A percentile compares a stretch with the other conserved stretches of the same genome.
Evolutionary conservation across 1,140 invertebrate genomes (phyloP).

Genomic region (Anoplophora glabripennis): DNA sequence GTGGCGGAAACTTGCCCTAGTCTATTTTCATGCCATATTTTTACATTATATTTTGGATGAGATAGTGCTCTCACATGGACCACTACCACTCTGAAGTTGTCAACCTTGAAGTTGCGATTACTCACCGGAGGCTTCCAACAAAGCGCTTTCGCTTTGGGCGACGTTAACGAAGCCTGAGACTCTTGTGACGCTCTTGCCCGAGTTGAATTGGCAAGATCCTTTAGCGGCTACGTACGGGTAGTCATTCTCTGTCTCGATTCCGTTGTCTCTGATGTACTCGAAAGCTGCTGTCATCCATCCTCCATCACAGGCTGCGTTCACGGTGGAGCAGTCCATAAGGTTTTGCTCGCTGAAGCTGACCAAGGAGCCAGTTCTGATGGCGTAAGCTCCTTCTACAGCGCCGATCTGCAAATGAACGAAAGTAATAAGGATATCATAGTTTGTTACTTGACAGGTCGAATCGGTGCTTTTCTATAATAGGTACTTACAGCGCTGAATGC

Average conservation of each 20-base stretch:
- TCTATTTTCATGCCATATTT: too few relatives aligned
- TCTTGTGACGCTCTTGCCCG: constrained; percentile 68
- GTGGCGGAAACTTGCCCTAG: too few relatives aligned
- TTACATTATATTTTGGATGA: too few relatives aligned
- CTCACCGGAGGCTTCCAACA: constrained; percentile 73
- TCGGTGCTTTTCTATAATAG: not conserved
- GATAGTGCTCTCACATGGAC: too few relatives aligned
- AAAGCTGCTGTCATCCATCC: constrained; percentile 92
- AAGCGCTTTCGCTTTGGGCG: constrained; percentile 66
- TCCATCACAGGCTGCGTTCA: constrained; percentile 65
- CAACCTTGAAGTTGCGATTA: not conserved
- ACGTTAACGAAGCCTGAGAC: constrained; percentile 81
- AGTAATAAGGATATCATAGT: too few relatives aligned
- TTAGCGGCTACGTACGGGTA: constrained; percentile 83
- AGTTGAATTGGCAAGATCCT: constrained; percentile 61
- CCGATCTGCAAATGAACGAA: constrained; percentile 66
- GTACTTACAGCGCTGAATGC: constrained; percentile 72
- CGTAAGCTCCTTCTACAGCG: constrained; percentile 92
- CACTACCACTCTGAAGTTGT: too few relatives aligned
- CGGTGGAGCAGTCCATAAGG: constrained; percentile 78
- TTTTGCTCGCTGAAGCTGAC: constrained; percentile 96
- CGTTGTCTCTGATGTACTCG: constrained; percentile 87
- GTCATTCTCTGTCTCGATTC: constrained; percentile 84
- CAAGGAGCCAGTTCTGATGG: constrained; percentile 77
- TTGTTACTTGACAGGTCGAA: too few relatives aligned